phyloP scores from a whole-genome alignment of 2,797 vertebrate genomes.

The Hoplostethus atlanticus region DNA sequence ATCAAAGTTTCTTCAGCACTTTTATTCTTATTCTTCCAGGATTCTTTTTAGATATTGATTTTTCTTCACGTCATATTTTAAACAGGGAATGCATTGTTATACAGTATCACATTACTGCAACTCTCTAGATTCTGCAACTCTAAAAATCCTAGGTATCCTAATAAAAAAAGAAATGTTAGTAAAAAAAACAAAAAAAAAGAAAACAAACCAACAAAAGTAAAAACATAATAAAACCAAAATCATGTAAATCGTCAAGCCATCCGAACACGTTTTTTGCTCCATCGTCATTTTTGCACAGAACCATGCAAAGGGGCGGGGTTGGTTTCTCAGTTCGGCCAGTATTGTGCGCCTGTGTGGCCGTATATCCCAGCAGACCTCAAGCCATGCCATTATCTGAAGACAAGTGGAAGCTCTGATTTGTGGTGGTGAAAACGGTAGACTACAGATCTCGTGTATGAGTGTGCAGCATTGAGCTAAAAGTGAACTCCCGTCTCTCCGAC shows the following conservation, averaged over 20 bases:
- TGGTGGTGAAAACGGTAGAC: conserved; percentile 69
- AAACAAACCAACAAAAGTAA: conserved; percentile 66
- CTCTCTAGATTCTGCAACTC: conserved; percentile 73
- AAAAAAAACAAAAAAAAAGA: conserved; percentile 60
- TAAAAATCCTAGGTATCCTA: conserved; percentile 67
- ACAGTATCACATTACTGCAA: conserved; percentile 80
- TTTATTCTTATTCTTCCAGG: conserved; percentile 67
- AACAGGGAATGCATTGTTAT: conserved; percentile 75
- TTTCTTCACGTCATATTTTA: conserved; percentile 52
- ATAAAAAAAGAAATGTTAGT: conserved; percentile 57
- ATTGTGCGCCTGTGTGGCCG: conserved; percentile 59
- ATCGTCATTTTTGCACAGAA: conserved; percentile 69
- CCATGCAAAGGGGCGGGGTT: conserved; percentile 73
- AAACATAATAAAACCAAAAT: conserved; percentile 60
- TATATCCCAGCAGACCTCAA: conserved; percentile 63
- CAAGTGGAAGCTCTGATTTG: conserved; percentile 82
- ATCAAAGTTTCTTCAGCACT: conserved; percentile 62
- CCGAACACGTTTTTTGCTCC: conserved; percentile 56
- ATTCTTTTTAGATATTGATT: conserved; percentile 45
- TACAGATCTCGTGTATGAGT: conserved; percentile 64
- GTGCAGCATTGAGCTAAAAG: conserved; percentile 68
- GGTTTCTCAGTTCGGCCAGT: conserved; percentile 59
- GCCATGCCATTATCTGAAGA: conserved; percentile 73
- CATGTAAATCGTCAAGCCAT: conserved; percentile 68
- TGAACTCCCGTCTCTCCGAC: conserved; percentile 58